A percentile compares a stretch with the other conserved stretches of the same genome.
These are phyloP conservation scores for Adela reaumurella DNA, from an alignment of 2,888 invertebrate species.

Conservation along the genomic window DNA sequence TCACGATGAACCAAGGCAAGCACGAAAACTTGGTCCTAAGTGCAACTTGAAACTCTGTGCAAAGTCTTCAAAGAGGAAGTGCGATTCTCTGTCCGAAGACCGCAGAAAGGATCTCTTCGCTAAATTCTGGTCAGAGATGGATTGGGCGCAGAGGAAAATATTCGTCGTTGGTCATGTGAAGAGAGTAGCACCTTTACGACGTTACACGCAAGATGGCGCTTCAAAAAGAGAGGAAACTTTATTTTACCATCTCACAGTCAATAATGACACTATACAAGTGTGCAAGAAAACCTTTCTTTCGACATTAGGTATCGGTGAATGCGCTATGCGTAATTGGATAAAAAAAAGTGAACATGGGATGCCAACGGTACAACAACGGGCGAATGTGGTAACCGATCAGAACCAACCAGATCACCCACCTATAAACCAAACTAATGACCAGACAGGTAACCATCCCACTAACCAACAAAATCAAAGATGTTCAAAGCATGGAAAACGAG, in stretches of 20 bases:
- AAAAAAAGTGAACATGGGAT: constrained; percentile 2
- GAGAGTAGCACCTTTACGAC: not conserved
- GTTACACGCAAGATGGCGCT: not conserved
- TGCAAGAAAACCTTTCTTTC: not conserved
- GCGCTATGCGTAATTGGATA: not conserved
- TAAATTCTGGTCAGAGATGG: constrained; percentile 1
- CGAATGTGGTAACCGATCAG: too few relatives aligned
- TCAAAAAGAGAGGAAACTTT: too few relatives aligned
- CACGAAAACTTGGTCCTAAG: not conserved
- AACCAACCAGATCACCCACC: too few relatives aligned
- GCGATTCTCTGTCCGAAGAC: too few relatives aligned
- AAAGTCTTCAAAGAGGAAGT: not conserved
- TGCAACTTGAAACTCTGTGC: not conserved
- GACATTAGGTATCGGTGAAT: constrained; percentile 1
- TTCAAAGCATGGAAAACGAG: constrained; percentile 2
- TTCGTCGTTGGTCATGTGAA: not conserved
- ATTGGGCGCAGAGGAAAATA: not conserved
- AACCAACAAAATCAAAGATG: not conserved
- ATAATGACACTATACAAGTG: not conserved
- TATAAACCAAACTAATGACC: too few relatives aligned
- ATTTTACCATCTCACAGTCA: not conserved
- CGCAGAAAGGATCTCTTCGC: too few relatives aligned
- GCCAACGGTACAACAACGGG: not conserved
- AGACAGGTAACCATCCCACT: too few relatives aligned
- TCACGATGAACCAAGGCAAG: not conserved